These are phyloP conservation scores for Ciconia stormi DNA, from an alignment of 2,113 vertebrate species.

Conservation along the genomic window DNA sequence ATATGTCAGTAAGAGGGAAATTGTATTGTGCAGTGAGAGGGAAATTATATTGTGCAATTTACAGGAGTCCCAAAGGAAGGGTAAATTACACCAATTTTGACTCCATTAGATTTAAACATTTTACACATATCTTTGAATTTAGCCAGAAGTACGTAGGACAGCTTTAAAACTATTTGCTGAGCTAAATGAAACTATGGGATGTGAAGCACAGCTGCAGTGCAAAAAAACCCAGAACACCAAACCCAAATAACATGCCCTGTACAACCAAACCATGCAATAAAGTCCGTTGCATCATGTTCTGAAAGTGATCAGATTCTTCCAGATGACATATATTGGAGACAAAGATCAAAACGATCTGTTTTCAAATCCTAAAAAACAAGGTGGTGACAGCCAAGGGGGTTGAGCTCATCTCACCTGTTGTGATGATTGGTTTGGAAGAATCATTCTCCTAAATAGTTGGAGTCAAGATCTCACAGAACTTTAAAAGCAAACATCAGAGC, in stretches of 20 bases:
- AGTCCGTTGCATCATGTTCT: not conserved
- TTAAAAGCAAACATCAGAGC: not conserved
- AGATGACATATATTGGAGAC: not conserved
- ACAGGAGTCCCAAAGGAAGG: not conserved
- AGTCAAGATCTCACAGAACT: not conserved
- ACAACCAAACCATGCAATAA: not conserved
- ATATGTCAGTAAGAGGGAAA: not conserved
- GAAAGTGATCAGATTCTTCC: not conserved
- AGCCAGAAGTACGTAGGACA: not conserved
- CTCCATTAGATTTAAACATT: not conserved
- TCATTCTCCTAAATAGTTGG: not conserved
- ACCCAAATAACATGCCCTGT: not conserved
- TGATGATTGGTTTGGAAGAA: not conserved
- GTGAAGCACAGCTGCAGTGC: not conserved
- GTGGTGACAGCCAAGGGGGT: not conserved
- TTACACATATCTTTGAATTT: not conserved
- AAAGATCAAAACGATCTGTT: not conserved
- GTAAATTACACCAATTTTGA: not conserved
- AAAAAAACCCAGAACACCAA: not conserved
- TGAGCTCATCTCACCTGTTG: slow-evolving; percentile 4
- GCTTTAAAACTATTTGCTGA: not conserved
- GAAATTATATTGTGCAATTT: slow-evolving; percentile 5
- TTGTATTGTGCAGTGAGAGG: not conserved
- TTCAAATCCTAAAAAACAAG: not conserved
- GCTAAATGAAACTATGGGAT: not conserved